Evolutionary conservation across 2,888 invertebrate species (phyloP).

Genomic region (Agelastica alni): DNA sequence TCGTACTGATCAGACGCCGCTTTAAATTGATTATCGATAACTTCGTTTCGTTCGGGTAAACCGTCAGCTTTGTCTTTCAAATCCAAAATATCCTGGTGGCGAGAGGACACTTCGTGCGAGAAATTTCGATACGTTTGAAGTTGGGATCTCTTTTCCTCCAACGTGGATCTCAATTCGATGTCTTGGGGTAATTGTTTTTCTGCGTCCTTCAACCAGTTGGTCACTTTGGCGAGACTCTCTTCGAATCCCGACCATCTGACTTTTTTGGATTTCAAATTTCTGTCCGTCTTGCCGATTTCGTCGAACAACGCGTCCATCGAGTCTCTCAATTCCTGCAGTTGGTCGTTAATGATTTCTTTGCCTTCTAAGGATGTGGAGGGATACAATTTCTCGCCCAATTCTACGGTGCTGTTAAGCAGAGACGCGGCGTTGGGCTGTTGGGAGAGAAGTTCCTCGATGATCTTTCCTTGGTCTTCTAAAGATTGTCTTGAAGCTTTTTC

Average conservation of each 20-base stretch:
- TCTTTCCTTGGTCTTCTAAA: slow-evolving; percentile 69
- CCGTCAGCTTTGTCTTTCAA: slow-evolving; percentile 79
- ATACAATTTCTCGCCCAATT: slow-evolving; percentile 86
- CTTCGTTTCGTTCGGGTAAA: slow-evolving; percentile 77
- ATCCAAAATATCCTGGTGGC: slow-evolving; percentile 84
- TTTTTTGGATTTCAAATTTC: slow-evolving; percentile 81
- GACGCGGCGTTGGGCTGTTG: slow-evolving; percentile 77
- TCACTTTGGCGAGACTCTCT: slow-evolving; percentile 78
- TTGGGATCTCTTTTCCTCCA: slow-evolving; percentile 91
- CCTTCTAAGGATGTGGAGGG: slow-evolving; percentile 86
- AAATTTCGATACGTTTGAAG: slow-evolving; percentile 81
- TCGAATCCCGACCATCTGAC: slow-evolving; percentile 89
- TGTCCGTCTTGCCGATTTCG: slow-evolving; percentile 74
- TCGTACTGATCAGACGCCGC: slow-evolving; percentile 74
- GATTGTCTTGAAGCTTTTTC: slow-evolving; percentile 70
- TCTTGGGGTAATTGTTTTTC: slow-evolving; percentile 78
- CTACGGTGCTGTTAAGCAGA: slow-evolving; percentile 81
- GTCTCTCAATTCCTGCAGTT: slow-evolving; percentile 82
- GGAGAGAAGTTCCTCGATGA: slow-evolving; percentile 72
- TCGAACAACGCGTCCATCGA: slow-evolving; percentile 82
- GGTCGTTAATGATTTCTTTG: slow-evolving; percentile 79
- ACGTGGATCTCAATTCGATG: slow-evolving; percentile 78
- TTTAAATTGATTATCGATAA: slow-evolving; percentile 72
- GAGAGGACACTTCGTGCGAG: slow-evolving; percentile 80
- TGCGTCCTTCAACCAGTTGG: slow-evolving; percentile 76